These are phyloP conservation scores for Caerostris extrusa DNA, from an alignment of 1,140 invertebrate genomes.

Conservation along the genomic window DNA sequence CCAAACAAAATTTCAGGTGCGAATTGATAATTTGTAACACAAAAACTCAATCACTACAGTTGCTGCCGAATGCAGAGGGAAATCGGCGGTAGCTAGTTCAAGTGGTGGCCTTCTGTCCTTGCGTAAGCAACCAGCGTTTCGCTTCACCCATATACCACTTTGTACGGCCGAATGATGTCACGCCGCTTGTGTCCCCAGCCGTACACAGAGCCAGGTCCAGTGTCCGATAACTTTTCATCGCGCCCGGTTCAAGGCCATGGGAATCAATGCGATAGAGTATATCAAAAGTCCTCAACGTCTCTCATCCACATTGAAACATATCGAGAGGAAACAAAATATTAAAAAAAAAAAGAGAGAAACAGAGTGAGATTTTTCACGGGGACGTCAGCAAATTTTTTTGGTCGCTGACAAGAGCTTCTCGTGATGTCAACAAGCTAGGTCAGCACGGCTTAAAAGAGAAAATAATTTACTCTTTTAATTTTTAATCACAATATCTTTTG, in stretches of 20 bases:
- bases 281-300: conserved; percentile 65
- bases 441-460: conserved; percentile 4
- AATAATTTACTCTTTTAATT: conserved; percentile 63
- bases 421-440: conserved; percentile 69
- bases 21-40: too few relatives aligned
- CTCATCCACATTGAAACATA: conserved; percentile 37
- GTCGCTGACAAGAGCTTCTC: conserved; percentile 50
- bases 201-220: conserved; percentile 50
- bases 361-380: neutral
- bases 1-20: too few relatives aligned
- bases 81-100: too few relatives aligned
- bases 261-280: conserved; percentile 73
- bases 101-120: neutral
- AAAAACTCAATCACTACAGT: too few relatives aligned
- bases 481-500: conserved; percentile 1
- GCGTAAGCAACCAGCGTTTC: neutral
- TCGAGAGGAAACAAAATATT: conserved; percentile 19
- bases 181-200: conserved; percentile 46
- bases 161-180: conserved; percentile 47
- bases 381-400: conserved; percentile 65
- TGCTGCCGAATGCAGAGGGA: too few relatives aligned
- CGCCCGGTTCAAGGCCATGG: conserved; percentile 66
- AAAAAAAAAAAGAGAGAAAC: neutral
- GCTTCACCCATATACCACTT: neutral
- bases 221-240: conserved; percentile 70